Evolutionary conservation across 1,140 invertebrate species (phyloP).

Genomic region (Diachasmimorpha longicaudata): DNA sequence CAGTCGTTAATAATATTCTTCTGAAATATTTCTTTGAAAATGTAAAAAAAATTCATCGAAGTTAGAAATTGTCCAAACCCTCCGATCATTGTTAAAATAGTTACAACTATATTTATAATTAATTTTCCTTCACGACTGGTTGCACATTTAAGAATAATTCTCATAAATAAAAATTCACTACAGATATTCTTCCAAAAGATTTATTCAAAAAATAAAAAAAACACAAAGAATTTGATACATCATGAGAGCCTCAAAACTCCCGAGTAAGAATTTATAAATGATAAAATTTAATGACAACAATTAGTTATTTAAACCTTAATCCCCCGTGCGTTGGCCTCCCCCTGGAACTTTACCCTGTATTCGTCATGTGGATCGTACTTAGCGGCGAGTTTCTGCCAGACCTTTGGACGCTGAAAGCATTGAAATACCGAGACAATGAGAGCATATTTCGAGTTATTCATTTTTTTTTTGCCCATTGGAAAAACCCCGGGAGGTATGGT

Average conservation of each 20-base stretch:
- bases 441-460: background rate
- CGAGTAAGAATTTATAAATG: background rate
- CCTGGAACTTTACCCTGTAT: slow-evolving; percentile 3
- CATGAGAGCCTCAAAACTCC: too few relatives aligned
- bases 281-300: background rate
- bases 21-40: too few relatives aligned
- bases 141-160: too few relatives aligned
- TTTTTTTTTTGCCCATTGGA: background rate
- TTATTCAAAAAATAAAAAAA: background rate
- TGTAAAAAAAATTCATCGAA: too few relatives aligned
- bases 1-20: too few relatives aligned
- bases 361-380: slow-evolving; percentile 16
- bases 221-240: background rate
- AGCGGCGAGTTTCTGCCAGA: slow-evolving; percentile 7
- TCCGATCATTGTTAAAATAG: too few relatives aligned
- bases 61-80: too few relatives aligned
- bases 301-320: slow-evolving; percentile 14
- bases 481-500: background rate
- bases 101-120: too few relatives aligned
- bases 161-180: background rate
- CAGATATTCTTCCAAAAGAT: background rate
- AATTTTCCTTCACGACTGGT: too few relatives aligned
- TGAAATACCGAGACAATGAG: background rate
- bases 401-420: background rate
- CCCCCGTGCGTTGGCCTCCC: slow-evolving; percentile 3